Evolutionary conservation across 2,113 vertebrate genomes (phyloP), one percentile per base, ranked within the genome.

Genomic region (Megaceryle torquata): DNA sequence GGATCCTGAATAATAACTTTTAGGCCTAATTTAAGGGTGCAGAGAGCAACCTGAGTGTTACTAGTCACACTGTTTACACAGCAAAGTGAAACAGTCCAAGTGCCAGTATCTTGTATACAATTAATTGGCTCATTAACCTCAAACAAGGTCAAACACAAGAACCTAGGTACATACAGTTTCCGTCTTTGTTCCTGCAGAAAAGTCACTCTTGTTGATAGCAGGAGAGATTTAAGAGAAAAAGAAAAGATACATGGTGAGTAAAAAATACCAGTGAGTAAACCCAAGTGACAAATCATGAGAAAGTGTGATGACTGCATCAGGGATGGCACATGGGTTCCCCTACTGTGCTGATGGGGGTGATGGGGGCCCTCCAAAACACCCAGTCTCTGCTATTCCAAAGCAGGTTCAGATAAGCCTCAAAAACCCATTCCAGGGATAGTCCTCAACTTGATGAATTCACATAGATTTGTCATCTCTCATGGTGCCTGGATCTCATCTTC

Each of bases 211-310:
- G 10, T 57, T 69, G 44, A 48, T 19, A 56, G 10, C 14, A 1
- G 12, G 19, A 72, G 29, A 64, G 8, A 41, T 46, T 56, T 59
- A 70, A 65, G 41, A 20, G 9, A 51, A 67, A 78, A 79, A 35
- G 3, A 35, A 65, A 20, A 59, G 0, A 46, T 24, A 39, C 6
- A 4, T 0, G 1, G 53, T 51, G 28, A 76, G 15, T 44, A 6
- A 79, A 89, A 78, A 70, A 15, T 26, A 65, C 7, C 33, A 31
- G 5, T 77, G 56, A 71, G 13, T 31, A 69, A 78, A 56, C 3
- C 4, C 53, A 54, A 88, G 14, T 11, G 12, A 80, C 22, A 77
- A 83, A 61, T 57, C 16, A 50, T 12, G 11, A 80, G 41, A 53
- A 82, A 59, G 5, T 25, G 41, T 44, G 76, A 43, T 11, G 8